Percentiles rank a stretch among this genome's conserved stretches.
These are phyloP conservation scores for Axinella damicornis DNA, from an alignment of 37 sponge, comb jelly and placozoan genomes.

Conservation along the genomic window DNA sequence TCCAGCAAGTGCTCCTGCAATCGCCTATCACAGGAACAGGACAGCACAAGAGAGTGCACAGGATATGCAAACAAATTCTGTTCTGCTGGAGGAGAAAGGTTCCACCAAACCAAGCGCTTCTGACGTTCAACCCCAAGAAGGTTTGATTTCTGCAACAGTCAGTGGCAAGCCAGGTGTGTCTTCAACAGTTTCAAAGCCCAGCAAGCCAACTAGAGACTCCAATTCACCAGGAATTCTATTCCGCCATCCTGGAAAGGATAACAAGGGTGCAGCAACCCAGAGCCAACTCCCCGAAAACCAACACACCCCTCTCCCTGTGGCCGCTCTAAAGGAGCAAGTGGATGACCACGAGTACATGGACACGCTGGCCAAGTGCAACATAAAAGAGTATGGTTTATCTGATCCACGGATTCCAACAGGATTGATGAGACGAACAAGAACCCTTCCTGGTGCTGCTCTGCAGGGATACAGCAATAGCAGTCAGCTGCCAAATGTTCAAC, in stretches of 20 bases:
- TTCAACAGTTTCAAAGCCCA: neutral
- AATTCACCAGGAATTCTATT: neutral
- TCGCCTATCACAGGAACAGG: neutral
- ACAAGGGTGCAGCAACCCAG: too few species aligned
- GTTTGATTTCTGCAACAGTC: too few species aligned
- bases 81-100: too few species aligned
- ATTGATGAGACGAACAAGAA: neutral
- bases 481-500: neutral
- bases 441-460: neutral
- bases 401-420: neutral
- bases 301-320: neutral
- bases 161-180: too few species aligned
- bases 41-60: neutral
- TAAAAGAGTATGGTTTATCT: slow-evolving; percentile 13
- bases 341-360: slow-evolving; percentile 44
- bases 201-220: neutral
- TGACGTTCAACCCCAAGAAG: too few species aligned
- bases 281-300: neutral
- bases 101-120: too few species aligned
- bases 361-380: slow-evolving; percentile 10
- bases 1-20: neutral
- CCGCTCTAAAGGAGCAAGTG: neutral
- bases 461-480: too few species aligned
- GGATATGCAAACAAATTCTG: too few species aligned
- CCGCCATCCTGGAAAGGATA: neutral